Conservation (phyloP, 2,113 vertebrate species). For the Zosterops hypoxanthus region DNA sequence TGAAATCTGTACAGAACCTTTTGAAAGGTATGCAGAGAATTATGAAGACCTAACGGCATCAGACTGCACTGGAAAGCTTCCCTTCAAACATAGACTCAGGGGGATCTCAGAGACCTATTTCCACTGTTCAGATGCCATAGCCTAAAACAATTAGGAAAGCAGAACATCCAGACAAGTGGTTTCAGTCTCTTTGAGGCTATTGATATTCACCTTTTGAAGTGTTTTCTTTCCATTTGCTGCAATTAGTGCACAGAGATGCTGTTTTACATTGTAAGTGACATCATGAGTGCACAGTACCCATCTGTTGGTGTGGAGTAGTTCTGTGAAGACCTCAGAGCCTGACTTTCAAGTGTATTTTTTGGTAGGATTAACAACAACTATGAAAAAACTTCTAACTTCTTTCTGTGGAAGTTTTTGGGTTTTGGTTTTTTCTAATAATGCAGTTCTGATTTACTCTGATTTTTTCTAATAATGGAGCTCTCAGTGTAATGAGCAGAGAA, state of each 20-base stretch:
- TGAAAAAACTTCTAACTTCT: neutral
- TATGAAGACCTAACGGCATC: neutral
- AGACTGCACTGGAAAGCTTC: neutral
- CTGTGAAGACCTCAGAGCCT: neutral
- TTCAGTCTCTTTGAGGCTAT: neutral
- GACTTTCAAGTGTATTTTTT: neutral
- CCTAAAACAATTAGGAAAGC: neutral
- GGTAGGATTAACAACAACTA: neutral
- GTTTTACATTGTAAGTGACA: neutral
- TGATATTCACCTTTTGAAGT: neutral
- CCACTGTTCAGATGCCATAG: neutral
- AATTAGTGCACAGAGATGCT: neutral
- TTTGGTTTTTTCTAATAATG: neutral
- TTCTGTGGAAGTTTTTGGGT: fast-evolving
- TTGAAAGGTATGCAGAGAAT: neutral
- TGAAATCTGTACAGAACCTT: neutral
- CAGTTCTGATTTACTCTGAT: neutral
- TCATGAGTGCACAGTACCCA: no score
- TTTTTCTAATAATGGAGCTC: neutral
- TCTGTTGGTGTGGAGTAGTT: neutral
- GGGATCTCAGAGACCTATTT: neutral
- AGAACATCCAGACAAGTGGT: neutral
- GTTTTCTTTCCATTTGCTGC: neutral
- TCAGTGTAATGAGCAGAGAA: neutral
- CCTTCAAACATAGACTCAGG: neutral